Conservation (phyloP, 2,888 invertebrate genomes). For the Prionchulus punctatus region DNA sequence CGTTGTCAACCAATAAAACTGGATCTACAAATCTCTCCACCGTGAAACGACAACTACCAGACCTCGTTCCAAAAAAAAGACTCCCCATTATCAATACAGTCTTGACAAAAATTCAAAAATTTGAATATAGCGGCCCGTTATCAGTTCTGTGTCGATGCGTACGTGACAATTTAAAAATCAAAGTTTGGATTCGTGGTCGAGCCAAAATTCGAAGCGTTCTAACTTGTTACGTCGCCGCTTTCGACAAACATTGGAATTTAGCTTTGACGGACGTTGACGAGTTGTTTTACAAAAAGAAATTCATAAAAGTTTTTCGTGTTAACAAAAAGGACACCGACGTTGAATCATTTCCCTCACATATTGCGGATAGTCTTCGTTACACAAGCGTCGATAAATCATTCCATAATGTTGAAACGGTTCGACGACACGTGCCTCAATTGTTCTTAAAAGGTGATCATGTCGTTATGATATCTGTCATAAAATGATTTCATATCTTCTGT, state of each 20-base stretch:
- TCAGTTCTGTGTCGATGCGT: neutral
- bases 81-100: too few relatives aligned
- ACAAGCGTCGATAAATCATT: neutral
- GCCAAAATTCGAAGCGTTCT: conserved; percentile 9
- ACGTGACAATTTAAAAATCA: neutral
- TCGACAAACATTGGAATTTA: conserved; percentile 86
- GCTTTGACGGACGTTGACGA: conserved; percentile 23
- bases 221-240: conserved; percentile 57
- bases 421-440: neutral
- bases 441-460: conserved; percentile 1
- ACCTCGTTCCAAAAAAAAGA: too few relatives aligned
- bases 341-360: too few relatives aligned
- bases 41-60: too few relatives aligned
- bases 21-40: too few relatives aligned
- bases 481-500: neutral
- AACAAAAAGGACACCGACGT: neutral
- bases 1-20: too few relatives aligned
- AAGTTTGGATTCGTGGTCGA: conserved; percentile 22
- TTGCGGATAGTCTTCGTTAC: neutral
- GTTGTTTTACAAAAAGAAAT: conserved; percentile 12
- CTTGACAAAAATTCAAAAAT: neutral
- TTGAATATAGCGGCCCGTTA: neutral
- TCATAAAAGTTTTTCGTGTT: conserved; percentile 2
- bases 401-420: neutral
- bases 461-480: neutral